A percentile compares a stretch with the other conserved stretches of the same genome.
Conservation (phyloP, 2,797 vertebrate genomes). For the Chelonia mydas region DNA sequence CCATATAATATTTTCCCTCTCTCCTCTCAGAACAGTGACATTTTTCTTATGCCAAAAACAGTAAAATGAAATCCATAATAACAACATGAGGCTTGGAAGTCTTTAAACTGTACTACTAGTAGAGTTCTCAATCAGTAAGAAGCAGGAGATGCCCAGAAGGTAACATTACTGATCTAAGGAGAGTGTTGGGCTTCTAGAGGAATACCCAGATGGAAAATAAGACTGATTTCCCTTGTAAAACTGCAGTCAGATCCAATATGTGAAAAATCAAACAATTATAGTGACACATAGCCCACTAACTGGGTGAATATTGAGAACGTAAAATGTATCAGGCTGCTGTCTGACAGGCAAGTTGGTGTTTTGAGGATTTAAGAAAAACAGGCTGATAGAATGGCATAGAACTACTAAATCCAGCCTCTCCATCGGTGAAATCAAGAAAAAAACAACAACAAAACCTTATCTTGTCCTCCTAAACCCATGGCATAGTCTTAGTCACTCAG, state of each 20-base stretch:
- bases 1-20: neutral
- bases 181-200: fast-evolving
- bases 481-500: neutral
- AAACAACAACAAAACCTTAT: neutral
- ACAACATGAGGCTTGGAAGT: neutral
- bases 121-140: neutral
- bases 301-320: neutral
- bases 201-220: neutral
- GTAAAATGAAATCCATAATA: neutral
- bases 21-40: neutral
- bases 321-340: neutral
- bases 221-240: neutral
- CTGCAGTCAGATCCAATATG: neutral
- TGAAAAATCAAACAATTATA: neutral
- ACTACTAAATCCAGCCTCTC: neutral
- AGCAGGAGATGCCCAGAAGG: neutral
- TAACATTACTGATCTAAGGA: neutral
- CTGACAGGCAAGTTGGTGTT: neutral
- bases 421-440: neutral
- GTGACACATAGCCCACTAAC: neutral
- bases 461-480: neutral
- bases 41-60: neutral
- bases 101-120: neutral
- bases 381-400: neutral
- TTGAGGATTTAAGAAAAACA: neutral